A percentile compares a stretch with the other conserved stretches of the same genome.
Conservation (phyloP, 2,113 vertebrate genomes). For the Acrocephalus kingi region DNA sequence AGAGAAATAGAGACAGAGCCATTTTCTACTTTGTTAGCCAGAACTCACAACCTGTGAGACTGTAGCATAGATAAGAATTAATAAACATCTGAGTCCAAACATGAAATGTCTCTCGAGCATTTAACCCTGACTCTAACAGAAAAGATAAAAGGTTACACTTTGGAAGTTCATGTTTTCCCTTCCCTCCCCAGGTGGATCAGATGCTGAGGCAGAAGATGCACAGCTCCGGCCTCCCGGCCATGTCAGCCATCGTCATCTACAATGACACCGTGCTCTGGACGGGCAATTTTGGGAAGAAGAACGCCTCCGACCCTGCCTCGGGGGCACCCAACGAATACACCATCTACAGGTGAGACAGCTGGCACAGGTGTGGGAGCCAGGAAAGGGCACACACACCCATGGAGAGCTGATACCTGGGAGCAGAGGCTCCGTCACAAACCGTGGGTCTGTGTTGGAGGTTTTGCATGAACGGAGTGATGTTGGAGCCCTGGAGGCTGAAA, state of each 20-base stretch:
- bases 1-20: too few relatives aligned
- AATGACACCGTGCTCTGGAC: conserved; percentile 93
- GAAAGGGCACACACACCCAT: neutral
- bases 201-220: conserved; percentile 78
- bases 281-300: conserved; percentile 87
- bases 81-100: too few relatives aligned
- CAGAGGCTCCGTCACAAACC: fast-evolving
- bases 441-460: neutral
- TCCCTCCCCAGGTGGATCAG: conserved; percentile 75
- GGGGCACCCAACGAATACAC: conserved; percentile 84
- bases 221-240: conserved; percentile 76
- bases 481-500: neutral
- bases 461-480: neutral
- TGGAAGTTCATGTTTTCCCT: too few relatives aligned
- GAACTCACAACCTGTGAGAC: too few relatives aligned
- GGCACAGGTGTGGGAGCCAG: neutral
- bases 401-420: neutral
- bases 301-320: conserved; percentile 81
- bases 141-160: neutral
- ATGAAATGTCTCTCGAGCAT: too few relatives aligned
- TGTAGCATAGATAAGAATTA: too few relatives aligned
- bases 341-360: conserved; percentile 83
- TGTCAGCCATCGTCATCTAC: conserved; percentile 87
- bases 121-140: too few relatives aligned
- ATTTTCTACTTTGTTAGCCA: too few relatives aligned